Percentiles rank a stretch among this genome's conserved stretches.
These are phyloP conservation scores for Drosophila infuscata DNA, from an alignment of 2,888 invertebrate genomes.

Conservation along the genomic window DNA sequence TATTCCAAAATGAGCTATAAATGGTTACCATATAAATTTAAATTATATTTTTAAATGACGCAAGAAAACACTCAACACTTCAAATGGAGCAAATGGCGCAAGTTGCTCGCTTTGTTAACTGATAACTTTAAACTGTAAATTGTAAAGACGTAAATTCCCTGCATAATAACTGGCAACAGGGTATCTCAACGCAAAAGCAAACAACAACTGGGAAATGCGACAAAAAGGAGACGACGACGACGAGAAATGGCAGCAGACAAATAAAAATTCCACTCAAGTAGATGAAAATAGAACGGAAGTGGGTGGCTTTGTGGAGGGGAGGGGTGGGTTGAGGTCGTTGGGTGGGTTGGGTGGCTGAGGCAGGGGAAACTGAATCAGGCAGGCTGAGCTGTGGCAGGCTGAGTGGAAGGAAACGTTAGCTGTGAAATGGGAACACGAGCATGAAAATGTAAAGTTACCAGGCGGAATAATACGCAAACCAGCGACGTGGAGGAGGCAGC, in stretches of 20 bases:
- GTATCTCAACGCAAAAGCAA: conserved; percentile 26
- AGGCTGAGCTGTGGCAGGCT: background rate
- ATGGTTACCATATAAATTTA: no score
- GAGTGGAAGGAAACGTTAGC: conserved; percentile 50
- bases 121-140: background rate
- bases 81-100: background rate
- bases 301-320: conserved; percentile 43
- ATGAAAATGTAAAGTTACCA: conserved; percentile 75
- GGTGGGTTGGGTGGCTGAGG: conserved; percentile 39
- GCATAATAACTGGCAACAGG: conserved; percentile 25
- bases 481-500: background rate
- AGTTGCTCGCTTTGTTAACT: background rate
- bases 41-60: background rate
- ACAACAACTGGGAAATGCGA: conserved; percentile 24
- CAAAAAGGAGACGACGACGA: conserved; percentile 21
- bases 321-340: no score
- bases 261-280: conserved; percentile 79
- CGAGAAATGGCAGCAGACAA: conserved; percentile 59
- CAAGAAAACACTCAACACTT: no score
- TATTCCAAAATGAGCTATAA: background rate
- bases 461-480: conserved; percentile 47
- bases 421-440: conserved; percentile 68
- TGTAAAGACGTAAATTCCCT: background rate
- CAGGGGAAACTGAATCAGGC: background rate
- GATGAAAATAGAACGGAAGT: conserved; percentile 76